phyloP scores from a whole-genome alignment of 2,888 invertebrate species.

The Pterostichus madidus region DNA sequence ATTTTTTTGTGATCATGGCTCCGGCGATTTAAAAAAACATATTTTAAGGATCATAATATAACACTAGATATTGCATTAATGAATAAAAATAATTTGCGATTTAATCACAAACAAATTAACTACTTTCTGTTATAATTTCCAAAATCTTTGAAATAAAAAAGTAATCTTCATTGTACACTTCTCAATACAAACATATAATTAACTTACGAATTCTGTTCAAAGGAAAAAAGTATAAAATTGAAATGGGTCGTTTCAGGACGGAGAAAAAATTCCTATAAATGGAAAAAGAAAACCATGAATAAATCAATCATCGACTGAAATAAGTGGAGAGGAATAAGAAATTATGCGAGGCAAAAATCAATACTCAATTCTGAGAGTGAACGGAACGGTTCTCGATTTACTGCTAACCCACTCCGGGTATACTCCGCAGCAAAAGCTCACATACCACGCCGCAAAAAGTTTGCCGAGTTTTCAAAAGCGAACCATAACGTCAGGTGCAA shows the following conservation, averaged over 20 bases:
- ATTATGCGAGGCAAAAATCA: slow-evolving; percentile 61
- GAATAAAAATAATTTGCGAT: too few species aligned
- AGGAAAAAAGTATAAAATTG: slow-evolving; percentile 56
- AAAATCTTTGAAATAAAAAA: slow-evolving; percentile 15
- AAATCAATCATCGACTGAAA: slow-evolving; percentile 64
- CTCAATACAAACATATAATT: slow-evolving; percentile 46
- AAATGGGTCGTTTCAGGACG: slow-evolving; percentile 36
- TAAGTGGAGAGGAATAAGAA: slow-evolving; percentile 61
- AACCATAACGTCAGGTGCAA: slow-evolving; percentile 31
- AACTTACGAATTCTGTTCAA: slow-evolving; percentile 47
- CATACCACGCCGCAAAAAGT: slow-evolving; percentile 13
- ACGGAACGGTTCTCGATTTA: slow-evolving; percentile 44
- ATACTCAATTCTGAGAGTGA: slow-evolving; percentile 60
- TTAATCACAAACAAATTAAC: too few species aligned
- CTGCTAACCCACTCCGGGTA: slow-evolving; percentile 40
- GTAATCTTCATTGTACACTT: slow-evolving; percentile 51
- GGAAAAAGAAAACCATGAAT: slow-evolving; percentile 59
- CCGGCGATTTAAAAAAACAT: too few species aligned
- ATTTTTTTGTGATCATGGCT: too few species aligned
- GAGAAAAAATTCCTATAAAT: slow-evolving; percentile 45
- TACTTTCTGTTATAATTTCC: too few species aligned
- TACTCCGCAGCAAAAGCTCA: neutral
- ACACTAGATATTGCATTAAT: too few species aligned
- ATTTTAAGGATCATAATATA: too few species aligned
- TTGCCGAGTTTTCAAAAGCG: slow-evolving; percentile 34